These are phyloP conservation scores for Lycaon pictus DNA, from an alignment of 2,113 vertebrate species.

Conservation along the genomic window DNA sequence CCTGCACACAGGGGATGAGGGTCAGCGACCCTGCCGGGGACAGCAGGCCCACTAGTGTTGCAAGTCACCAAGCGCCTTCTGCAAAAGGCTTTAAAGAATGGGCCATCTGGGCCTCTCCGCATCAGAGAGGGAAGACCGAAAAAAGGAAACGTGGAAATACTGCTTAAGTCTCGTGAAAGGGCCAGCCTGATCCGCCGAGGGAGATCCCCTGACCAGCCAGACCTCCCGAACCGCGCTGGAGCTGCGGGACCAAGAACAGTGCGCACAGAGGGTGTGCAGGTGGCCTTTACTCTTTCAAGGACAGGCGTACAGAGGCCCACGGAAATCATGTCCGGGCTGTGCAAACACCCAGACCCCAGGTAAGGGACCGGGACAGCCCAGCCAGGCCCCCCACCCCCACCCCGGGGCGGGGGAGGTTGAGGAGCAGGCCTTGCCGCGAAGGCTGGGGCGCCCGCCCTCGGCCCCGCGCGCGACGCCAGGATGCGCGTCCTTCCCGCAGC, in stretches of 20 bases:
- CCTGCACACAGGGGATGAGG: background rate
- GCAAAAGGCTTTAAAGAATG: background rate
- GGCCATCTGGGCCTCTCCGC: background rate
- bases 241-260: background rate
- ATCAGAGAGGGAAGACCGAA: background rate
- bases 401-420: background rate
- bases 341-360: background rate
- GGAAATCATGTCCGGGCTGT: background rate
- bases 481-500: no score
- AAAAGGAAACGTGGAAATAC: background rate
- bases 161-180: background rate
- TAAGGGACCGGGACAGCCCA: background rate
- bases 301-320: background rate
- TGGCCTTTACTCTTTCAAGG: background rate
- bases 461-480: no score
- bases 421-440: background rate
- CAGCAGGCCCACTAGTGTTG: background rate
- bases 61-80: background rate
- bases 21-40: background rate
- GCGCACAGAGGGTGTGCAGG: background rate
- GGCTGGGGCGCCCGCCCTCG: accelerated
- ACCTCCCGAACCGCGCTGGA: background rate
- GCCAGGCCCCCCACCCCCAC: background rate
- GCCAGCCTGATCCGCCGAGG: accelerated
- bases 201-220: background rate